These are phyloP conservation scores for Coranthus polyacanthus DNA, from an alignment of 2,797 vertebrate genomes.

Conservation along the genomic window DNA sequence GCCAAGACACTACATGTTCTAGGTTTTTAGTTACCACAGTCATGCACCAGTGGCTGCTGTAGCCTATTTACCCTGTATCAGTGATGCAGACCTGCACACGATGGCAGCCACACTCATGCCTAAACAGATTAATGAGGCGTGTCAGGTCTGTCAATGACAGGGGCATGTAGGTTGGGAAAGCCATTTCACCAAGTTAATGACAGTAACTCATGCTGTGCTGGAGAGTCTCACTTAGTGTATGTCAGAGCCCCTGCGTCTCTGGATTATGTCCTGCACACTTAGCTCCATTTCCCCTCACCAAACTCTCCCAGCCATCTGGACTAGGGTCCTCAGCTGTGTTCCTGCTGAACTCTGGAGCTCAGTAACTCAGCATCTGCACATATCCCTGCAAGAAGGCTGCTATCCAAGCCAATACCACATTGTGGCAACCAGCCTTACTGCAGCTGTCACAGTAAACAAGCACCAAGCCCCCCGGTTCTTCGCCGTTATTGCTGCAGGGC, in stretches of 20 bases:
- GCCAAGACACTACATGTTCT: slow-evolving; percentile 20
- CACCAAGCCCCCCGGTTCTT: slow-evolving; percentile 50
- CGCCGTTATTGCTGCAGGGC: slow-evolving; percentile 56
- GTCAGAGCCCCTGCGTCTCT: slow-evolving; percentile 34
- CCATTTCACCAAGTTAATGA: slow-evolving; percentile 30
- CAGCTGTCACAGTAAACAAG: slow-evolving; percentile 78
- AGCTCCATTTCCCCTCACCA: slow-evolving; percentile 41
- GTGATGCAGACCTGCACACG: slow-evolving; percentile 44
- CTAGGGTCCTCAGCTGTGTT: slow-evolving; percentile 70
- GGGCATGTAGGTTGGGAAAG: slow-evolving; percentile 31
- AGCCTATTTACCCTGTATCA: slow-evolving; percentile 46
- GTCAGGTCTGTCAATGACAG: slow-evolving; percentile 36
- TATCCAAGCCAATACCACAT: slow-evolving; percentile 53
- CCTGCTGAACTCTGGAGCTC: slow-evolving; percentile 54
- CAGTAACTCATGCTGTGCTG: slow-evolving; percentile 25
- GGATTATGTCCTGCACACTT: slow-evolving; percentile 31
- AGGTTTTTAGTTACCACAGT: slow-evolving; percentile 34
- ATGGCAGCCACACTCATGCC: slow-evolving; percentile 33
- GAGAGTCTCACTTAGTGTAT: slow-evolving; percentile 27
- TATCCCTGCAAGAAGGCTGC: slow-evolving; percentile 53
- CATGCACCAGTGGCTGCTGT: slow-evolving; percentile 29
- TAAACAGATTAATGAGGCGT: slow-evolving; percentile 53
- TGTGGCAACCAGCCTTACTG: slow-evolving; percentile 67
- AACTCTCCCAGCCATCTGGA: slow-evolving; percentile 59
- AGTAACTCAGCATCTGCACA: slow-evolving; percentile 65